phyloP scores from a whole-genome alignment of 92 coral and sea anemone genomes.

The Scolanthus callimorphus region DNA sequence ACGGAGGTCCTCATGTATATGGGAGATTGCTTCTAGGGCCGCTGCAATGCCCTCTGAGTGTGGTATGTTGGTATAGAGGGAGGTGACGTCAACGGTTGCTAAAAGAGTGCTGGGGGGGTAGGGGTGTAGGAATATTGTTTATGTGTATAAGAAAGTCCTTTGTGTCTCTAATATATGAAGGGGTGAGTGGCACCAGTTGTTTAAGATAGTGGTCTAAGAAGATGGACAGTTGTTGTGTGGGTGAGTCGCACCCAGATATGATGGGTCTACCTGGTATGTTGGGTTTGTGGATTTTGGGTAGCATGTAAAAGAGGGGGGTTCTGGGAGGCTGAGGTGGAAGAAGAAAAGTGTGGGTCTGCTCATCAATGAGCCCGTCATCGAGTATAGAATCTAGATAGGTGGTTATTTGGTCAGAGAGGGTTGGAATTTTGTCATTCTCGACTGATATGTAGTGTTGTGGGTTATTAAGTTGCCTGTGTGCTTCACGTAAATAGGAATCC shows the following conservation, averaged over 20 bases:
- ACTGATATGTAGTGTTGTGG: background rate
- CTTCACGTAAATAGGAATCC: background rate
- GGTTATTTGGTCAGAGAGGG: background rate
- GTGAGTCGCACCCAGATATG: slow-evolving; percentile 36
- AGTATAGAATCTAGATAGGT: background rate
- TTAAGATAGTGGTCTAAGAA: slow-evolving; percentile 38
- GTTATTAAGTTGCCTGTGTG: slow-evolving; percentile 4
- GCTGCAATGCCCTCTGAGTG: too few species aligned
- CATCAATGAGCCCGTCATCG: background rate
- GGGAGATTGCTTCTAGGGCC: too few species aligned
- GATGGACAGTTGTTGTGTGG: slow-evolving; percentile 31
- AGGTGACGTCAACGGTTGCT: too few species aligned
- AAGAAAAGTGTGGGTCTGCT: slow-evolving; percentile 2
- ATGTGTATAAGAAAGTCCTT: slow-evolving; percentile 15
- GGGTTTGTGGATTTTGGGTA: too few species aligned
- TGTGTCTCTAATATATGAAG: slow-evolving; percentile 40
- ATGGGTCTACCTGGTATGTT: too few species aligned
- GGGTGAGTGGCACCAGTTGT: slow-evolving; percentile 27
- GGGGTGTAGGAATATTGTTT: slow-evolving; percentile 7
- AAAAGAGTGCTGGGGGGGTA: slow-evolving; percentile 2
- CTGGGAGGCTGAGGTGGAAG: slow-evolving; percentile 10
- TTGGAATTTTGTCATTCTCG: background rate
- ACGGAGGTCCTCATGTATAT: too few species aligned
- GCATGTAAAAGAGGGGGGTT: slow-evolving; percentile 18
- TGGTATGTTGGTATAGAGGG: too few species aligned